These are phyloP conservation scores for Stegophylla sp. DNA, from an alignment of 2,888 invertebrate species.

Conservation along the genomic window DNA sequence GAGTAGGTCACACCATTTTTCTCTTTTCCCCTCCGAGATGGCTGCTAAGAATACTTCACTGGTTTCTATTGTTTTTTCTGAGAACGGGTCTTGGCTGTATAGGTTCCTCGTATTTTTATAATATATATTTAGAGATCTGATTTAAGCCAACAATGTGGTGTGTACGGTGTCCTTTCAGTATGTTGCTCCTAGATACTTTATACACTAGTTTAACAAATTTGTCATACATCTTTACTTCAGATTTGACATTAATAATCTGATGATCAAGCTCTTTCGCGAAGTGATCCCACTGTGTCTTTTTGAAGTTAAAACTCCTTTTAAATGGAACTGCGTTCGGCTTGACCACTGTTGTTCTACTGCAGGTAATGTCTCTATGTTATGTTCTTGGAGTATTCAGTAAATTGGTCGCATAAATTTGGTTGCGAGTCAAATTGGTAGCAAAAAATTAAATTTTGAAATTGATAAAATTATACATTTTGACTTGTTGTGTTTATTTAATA, in stretches of 20 bases:
- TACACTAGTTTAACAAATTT: background rate
- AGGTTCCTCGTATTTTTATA: too few relatives aligned
- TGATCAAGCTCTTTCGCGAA: background rate
- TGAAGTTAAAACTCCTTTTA: background rate
- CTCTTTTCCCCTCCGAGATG: too few relatives aligned
- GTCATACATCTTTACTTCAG: background rate
- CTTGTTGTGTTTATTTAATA: too few relatives aligned
- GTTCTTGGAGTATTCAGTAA: too few relatives aligned
- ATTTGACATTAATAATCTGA: background rate
- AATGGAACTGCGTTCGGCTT: background rate
- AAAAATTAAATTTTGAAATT: too few relatives aligned
- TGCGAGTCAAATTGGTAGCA: too few relatives aligned
- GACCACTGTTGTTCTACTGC: background rate
- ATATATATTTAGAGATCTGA: too few relatives aligned
- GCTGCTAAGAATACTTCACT: background rate
- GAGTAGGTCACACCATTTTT: background rate
- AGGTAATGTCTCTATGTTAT: background rate
- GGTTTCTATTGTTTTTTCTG: background rate
- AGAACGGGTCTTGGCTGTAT: background rate
- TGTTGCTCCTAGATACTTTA: background rate
- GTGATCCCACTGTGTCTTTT: background rate
- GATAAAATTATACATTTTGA: too few relatives aligned
- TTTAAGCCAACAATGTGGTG: background rate
- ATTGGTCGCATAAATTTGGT: too few relatives aligned
- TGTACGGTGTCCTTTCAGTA: background rate